phyloP scores from a whole-genome alignment of 2,113 vertebrate species.

The Gobio gobio region DNA sequence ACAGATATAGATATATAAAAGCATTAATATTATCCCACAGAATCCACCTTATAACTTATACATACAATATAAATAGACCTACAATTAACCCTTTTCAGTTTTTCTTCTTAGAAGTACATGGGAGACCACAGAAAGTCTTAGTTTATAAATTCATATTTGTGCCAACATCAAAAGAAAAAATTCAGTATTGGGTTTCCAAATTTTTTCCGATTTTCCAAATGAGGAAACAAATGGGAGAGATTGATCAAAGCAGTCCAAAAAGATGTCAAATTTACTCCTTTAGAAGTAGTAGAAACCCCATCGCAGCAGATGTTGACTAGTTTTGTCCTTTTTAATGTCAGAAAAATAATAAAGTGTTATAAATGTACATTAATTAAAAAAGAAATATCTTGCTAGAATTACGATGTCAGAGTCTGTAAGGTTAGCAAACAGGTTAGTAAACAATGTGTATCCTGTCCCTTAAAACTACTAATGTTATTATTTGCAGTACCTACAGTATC shows the following conservation, averaged over 20 bases:
- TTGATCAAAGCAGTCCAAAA: background rate
- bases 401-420: background rate
- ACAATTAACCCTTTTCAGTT: no score
- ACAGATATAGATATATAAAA: background rate
- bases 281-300: background rate
- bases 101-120: no score
- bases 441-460: background rate
- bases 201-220: background rate
- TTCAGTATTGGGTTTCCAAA: background rate
- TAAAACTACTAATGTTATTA: background rate
- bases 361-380: background rate
- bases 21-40: background rate
- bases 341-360: background rate
- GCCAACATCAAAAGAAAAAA: background rate
- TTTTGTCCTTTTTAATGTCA: background rate
- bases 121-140: background rate
- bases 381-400: no score
- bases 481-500: background rate
- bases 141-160: background rate
- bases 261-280: background rate
- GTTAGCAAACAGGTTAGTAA: background rate
- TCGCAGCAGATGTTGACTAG: background rate
- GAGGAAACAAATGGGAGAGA: background rate
- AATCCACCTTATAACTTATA: background rate
- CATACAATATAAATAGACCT: background rate